Evolutionary conservation across 2,797 vertebrate species (phyloP), one percentile per base, ranked within the genome.

Genomic region (Labroides dimidiatus): DNA sequence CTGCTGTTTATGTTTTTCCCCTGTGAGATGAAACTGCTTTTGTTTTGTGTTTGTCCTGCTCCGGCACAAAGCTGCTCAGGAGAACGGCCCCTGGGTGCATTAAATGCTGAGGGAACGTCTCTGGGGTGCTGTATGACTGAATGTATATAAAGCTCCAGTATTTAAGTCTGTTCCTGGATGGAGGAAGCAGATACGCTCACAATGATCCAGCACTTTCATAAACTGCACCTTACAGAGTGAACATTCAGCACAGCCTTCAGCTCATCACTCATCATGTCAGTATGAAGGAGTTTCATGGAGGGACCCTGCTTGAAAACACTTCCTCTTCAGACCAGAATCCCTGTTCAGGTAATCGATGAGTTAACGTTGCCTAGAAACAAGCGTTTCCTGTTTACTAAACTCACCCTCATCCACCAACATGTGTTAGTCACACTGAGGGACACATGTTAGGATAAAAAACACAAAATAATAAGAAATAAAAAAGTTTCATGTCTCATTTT

Each of bases 361-460:
- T 64, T 72, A 48, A 48, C 42, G 78, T 84, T 84, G 78, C 76
- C 69, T 76, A 12, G 76, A 77, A 79, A 84, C 68, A 23, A 17
- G 24, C 20, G 39, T 30, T 39, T 5, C 66, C 64, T 63, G 30
- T 33, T 33, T 33, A 33, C 30, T 33, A 6, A 33, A 33, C 30
- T 33, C 30, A 4, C 30, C 30, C 30, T 33, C 8, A 33, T 33
- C 8, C 30, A 33, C 4, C 8, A 1, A 33, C 30, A 33, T 6
- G 30, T 33, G 30, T 33, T 33, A 5, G 7, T 33, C 30, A 6
- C 4, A 33, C 30, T 33, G 30, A 33, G 8, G 30, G 30, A 33
- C 30, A 33, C 30, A 8, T 1, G 30, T 33, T 33, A 33, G 30
- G 30, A 33, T 33, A 33, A 33, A 33, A 33, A 33, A n/a, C n/a